Evolutionary conservation across 1,140 invertebrate species (phyloP).

Genomic region (Phortica variegata): DNA sequence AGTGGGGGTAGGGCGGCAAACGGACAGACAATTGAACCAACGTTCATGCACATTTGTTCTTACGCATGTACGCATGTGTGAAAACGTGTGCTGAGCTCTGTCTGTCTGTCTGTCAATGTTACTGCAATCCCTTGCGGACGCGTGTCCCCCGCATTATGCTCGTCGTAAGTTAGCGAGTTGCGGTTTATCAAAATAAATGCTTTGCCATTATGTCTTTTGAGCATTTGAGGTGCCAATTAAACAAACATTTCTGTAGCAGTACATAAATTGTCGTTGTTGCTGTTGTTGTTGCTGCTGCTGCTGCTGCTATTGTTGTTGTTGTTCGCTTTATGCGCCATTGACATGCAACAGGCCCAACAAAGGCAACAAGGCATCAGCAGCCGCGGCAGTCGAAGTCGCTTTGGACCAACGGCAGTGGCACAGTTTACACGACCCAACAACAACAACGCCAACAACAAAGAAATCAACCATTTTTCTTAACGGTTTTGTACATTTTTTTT

Average conservation of each 20-base stretch:
- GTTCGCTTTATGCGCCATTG: slow-evolving; percentile 40
- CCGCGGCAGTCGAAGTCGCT: too few species aligned
- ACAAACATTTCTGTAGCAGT: slow-evolving; percentile 24
- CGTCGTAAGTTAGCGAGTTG: too few species aligned
- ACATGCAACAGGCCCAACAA: slow-evolving; percentile 31
- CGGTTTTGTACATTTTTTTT: slow-evolving; percentile 25
- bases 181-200: too few species aligned
- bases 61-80: too few species aligned
- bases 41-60: too few species aligned
- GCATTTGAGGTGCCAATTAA: slow-evolving; percentile 52
- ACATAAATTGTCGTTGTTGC: slow-evolving; percentile 6
- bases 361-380: slow-evolving; percentile 1
- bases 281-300: slow-evolving; percentile 34
- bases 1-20: too few species aligned
- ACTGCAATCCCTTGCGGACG: too few species aligned
- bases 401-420: slow-evolving; percentile 26
- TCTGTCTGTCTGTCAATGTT: too few species aligned
- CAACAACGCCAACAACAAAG: slow-evolving; percentile 9
- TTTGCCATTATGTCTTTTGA: too few species aligned
- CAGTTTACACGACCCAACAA: slow-evolving; percentile 37
- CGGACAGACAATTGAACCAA: too few species aligned
- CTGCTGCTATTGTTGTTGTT: slow-evolving; percentile 26
- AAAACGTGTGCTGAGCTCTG: too few species aligned
- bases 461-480: slow-evolving; percentile 4
- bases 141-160: too few species aligned